phyloP scores from a whole-genome alignment of 2,888 invertebrate species.

The Drosophila macrospina region DNA sequence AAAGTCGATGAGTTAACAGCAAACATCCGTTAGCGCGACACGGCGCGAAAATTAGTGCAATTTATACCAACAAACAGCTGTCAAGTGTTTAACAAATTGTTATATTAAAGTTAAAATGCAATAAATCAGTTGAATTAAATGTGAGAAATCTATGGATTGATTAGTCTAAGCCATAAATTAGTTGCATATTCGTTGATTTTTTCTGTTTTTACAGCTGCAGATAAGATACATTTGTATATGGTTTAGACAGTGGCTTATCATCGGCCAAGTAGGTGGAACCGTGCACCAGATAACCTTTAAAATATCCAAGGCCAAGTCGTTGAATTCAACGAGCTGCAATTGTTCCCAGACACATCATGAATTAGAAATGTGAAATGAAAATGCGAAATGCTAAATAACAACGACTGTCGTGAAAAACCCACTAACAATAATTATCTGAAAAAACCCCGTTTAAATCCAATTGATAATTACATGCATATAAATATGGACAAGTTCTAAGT shows the following conservation, averaged over 20 bases:
- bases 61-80: constrained; percentile 30
- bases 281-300: constrained; percentile 36
- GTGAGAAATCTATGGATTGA: neutral
- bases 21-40: constrained; percentile 4
- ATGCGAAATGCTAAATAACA: constrained; percentile 20
- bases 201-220: neutral
- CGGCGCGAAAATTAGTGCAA: constrained; percentile 16
- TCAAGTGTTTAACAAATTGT: constrained; percentile 22
- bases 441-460: neutral
- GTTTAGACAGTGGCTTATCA: constrained; percentile 27
- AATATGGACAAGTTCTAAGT: neutral
- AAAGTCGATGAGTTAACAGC: constrained; percentile 1
- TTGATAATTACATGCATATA: constrained; percentile 3
- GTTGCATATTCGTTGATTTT: no score
- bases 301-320: constrained; percentile 38
- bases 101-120: neutral
- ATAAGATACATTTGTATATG: constrained; percentile 6
- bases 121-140: neutral
- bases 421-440: neutral
- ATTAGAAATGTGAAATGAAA: constrained; percentile 36
- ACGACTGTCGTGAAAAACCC: neutral
- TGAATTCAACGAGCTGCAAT: constrained; percentile 26
- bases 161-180: neutral
- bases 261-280: neutral
- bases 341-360: constrained; percentile 51